Evolutionary conservation across 2,113 vertebrate species (phyloP).

Genomic region (Cebus imitator): DNA sequence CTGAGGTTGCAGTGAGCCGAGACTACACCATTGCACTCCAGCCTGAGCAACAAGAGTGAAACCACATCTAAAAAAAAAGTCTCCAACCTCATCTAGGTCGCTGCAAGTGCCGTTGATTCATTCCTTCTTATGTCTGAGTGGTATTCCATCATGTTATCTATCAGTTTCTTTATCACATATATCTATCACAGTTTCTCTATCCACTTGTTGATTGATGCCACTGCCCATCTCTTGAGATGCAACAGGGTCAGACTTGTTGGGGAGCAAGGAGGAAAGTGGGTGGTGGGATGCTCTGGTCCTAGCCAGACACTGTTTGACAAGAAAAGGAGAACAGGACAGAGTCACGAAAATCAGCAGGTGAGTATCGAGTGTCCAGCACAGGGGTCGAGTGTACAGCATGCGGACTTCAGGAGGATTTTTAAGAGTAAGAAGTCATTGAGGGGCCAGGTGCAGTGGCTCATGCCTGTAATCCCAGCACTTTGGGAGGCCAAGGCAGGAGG

Average conservation of each 20-base stretch:
- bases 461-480: not conserved
- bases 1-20: too few relatives aligned
- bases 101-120: too few relatives aligned
- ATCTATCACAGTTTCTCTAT: too few relatives aligned
- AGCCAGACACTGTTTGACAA: fast-evolving
- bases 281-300: fast-evolving
- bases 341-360: fast-evolving
- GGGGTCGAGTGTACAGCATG: not conserved
- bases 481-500: not conserved
- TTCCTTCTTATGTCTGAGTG: too few relatives aligned
- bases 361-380: too few relatives aligned
- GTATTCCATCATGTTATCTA: too few relatives aligned
- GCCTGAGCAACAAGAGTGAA: too few relatives aligned
- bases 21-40: too few relatives aligned
- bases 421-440: not conserved
- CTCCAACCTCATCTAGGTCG: too few relatives aligned
- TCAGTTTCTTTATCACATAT: too few relatives aligned
- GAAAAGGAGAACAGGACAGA: not conserved
- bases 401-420: not conserved
- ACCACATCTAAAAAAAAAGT: too few relatives aligned
- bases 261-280: fast-evolving
- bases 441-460: not conserved
- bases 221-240: not conserved
- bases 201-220: too few relatives aligned
- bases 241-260: fast-evolving